Base-by-base conservation (phyloP, 37 sponge, comb jelly and placozoan genomes). In the Agelas oroides region DNA sequence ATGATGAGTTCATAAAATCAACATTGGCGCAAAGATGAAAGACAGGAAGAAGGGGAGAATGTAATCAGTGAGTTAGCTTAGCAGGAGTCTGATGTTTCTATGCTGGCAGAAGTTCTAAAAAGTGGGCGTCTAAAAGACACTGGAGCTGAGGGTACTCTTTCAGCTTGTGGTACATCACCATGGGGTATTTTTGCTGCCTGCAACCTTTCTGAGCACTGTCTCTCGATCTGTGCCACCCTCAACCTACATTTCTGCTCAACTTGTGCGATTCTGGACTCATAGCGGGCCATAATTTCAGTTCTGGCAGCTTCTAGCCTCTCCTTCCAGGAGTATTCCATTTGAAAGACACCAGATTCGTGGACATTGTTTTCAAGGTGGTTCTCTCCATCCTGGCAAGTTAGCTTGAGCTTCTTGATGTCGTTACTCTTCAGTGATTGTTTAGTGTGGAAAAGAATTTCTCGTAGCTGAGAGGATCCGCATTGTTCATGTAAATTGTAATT, bases 301-400 rank as follows among this genome's bases (percentile, higher is more conserved):
- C 86, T 73, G 23, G 91, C 91, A 54, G 61, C 20, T 5, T 83
- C 77, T 24, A 85, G 56, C 46, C 68, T 90, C 72, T 90, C 86
- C 61, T 84, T 67, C 91, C 91, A 90, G 2, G 60, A 39, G 8
- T 71, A 46, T 30, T 90, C 90, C 60, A 79, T 55, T 39, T 77
- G 64, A 19, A 83, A 35, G 35, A 78, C 58, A 35, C 73, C 53
- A 3, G 74, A 59, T 27, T 82, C 88, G 62, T 82, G 69, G 63
- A 88, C 76, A 70, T 88, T 88, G 52, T 88, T 82, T 58, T 89
- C 89, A 34, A 89, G 70, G 30, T 83, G 71, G 39, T 77, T 69
- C 53, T 75, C 86, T 70, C 81, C 91, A 27, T 85, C 82, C 27
- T 38, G 32, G 17, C 77, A 53, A 6, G 60, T 56, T 70, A 69